Evolutionary conservation across 2,113 vertebrate species (phyloP), one percentile per base, ranked within the genome.

Genomic region (Anas platyrhynchos): DNA sequence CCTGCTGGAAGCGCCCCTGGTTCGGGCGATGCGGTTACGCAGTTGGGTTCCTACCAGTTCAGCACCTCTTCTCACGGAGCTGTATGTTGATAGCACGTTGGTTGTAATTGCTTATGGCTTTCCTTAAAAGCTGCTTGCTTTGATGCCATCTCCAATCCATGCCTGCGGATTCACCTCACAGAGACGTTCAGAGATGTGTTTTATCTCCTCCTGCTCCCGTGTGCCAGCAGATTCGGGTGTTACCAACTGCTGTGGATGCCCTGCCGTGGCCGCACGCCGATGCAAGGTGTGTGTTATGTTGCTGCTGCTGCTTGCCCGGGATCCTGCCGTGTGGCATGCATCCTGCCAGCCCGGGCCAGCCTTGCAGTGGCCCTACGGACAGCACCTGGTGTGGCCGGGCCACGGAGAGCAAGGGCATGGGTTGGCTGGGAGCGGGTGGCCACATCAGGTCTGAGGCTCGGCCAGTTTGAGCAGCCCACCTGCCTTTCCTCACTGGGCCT

Each of bases 201-300:
- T 85, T 55, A 59, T 69, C 81, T 89, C n/a, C 41, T 29, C 52
- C 84, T 43, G 16, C 16, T 63, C 65, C 63, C 22, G n/a, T 12
- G 26, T 67, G 65, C 74, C 61, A 67, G 72, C 72, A 77, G 59
- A 13, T 59, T 82, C 14, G 56, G 11, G 12, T 79, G 31, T 18
- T 7, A 9, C 75, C 72, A 55, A 1, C 71, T 3, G 16, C 77
- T 62, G 77, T 2, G 12, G 77, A 25, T 81, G 73, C 79, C 36
- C 11, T 31, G 16, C 56, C 50, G 10, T 68, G n/a, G 71, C 81
- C 82, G 48, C 75, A 2, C 32, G 58, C 59, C 31, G 4, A 36
- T 34, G 16, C 29, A 8, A 34, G 0, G 4, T 26, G 36, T 52
- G 4, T 0, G 1, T 73, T 55, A 3, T 3, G 3, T 52, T 48